A percentile compares a stretch with the other conserved stretches of the same genome.
Evolutionary conservation across 2,888 invertebrate genomes (phyloP).

Genomic region (Drosophila austrosaltans): DNA sequence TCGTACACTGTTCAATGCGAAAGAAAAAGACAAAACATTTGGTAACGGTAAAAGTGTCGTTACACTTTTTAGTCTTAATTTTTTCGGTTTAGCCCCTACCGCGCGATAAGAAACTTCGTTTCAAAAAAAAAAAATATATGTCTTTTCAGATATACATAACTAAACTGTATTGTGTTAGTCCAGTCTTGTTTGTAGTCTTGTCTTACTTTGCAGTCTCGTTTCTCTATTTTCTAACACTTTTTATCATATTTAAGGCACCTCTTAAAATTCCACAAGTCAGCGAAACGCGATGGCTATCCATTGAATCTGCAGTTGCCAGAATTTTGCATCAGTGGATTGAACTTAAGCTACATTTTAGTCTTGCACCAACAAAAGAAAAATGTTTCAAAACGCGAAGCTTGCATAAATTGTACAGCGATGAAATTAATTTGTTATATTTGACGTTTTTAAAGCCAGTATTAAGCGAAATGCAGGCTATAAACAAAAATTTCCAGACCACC

Average conservation of each 20-base stretch:
- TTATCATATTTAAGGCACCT: not conserved
- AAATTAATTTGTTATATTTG: conserved; percentile 8
- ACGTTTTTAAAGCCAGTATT: conserved; percentile 23
- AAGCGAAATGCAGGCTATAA: conserved; percentile 15
- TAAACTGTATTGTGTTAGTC: no score
- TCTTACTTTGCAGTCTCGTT: not conserved
- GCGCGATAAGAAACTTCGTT: no score
- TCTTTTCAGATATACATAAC: no score
- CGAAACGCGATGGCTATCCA: no score
- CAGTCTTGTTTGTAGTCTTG: no score
- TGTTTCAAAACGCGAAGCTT: conserved; percentile 14
- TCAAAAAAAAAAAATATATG: not conserved
- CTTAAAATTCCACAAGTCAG: not conserved
- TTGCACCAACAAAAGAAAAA: conserved; percentile 17
- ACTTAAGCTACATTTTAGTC: conserved; percentile 19
- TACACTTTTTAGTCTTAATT: no score
- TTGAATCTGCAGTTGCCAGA: no score
- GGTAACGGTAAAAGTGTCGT: no score
- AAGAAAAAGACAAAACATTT: no score
- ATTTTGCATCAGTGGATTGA: conserved; percentile 9
- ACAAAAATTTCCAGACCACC: conserved; percentile 21
- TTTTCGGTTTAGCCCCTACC: no score
- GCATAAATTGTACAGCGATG: conserved; percentile 12
- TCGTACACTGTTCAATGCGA: no score
- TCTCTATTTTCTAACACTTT: not conserved